These are phyloP conservation scores for Rhabdomys pumilio DNA, from an alignment of 2,797 vertebrate species.

Conservation along the genomic window DNA sequence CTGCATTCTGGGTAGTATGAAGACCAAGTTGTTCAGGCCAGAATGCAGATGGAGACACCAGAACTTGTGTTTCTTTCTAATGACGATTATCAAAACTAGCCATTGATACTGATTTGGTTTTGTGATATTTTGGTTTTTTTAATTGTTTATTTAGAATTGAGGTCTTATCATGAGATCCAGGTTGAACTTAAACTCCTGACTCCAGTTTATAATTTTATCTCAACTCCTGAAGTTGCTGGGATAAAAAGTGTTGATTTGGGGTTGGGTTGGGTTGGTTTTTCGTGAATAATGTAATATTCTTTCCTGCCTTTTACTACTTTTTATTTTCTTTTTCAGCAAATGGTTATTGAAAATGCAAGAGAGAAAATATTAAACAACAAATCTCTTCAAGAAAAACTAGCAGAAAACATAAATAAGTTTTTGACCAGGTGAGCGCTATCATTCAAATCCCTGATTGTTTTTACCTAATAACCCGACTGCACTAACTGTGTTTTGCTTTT, in stretches of 20 bases:
- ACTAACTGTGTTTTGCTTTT: slow-evolving; percentile 68
- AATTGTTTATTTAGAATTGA: not conserved
- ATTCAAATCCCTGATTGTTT: slow-evolving; percentile 20
- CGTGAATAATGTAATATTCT: slow-evolving; percentile 47
- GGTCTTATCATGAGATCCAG: not conserved
- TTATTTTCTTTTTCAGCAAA: slow-evolving; percentile 93
- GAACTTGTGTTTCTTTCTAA: slow-evolving; percentile 38
- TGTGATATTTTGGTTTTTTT: not conserved
- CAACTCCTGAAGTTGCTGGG: not conserved
- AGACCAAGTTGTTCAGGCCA: not conserved
- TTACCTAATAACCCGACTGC: not conserved
- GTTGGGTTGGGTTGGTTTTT: not conserved
- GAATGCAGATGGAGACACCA: not conserved
- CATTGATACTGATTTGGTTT: not conserved
- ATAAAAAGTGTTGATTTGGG: not conserved
- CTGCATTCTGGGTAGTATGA: not conserved
- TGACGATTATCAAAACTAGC: slow-evolving; percentile 32
- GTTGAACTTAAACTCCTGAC: not conserved
- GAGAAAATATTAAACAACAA: slow-evolving; percentile 98
- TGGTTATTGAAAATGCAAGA: slow-evolving; percentile 98
- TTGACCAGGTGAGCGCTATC: slow-evolving; percentile 93
- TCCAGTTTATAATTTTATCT: not conserved
- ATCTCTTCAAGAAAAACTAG: slow-evolving; percentile 98
- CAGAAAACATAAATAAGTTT: slow-evolving; percentile 99
- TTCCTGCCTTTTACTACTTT: slow-evolving; percentile 68